Base-by-base conservation (phyloP, 64 coral and sea anemone species). In the Stichodactyla helianthus region DNA sequence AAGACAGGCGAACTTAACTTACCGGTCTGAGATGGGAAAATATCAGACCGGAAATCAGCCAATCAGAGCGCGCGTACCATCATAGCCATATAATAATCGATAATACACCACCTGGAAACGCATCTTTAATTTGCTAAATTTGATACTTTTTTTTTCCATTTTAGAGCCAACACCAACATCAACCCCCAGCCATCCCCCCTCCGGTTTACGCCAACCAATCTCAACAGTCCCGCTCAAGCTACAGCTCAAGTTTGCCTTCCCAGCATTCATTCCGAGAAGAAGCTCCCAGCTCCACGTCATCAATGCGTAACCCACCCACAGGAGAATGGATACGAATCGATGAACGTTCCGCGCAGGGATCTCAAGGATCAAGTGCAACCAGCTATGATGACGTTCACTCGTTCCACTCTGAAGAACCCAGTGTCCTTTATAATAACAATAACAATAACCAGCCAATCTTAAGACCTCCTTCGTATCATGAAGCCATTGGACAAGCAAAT, bases 231-330 rank as follows among this genome's bases (percentile, higher is more conserved):
- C 20, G 85, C 22, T 88, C 91, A 92, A 92, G 91, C 53, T 78
- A 77, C 31, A 60, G 16, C 5, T 84, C 83, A 58, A 84, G 83
- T 3, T 25, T 60, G 2, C 54, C 59, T 9, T 87, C 88, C 26
- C 94, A 90, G 10, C 88, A 96, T 87, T 96, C 94, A 35, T 96
- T 96, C 61, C 94, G 94, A 15, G 94, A 96, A 86, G 94, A 93
- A 74, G 85, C 82, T 20, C 94, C 94, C 6, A 93, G 94, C 55
- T 92, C 90, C 5, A 23, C 74, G 10, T 93, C 91, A 13, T 90
- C 91, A 11, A 85, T 80, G 18, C 86, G 91, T 4, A 84, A 70
- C 14, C 62, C 88, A 16, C 35, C 74, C 2, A 84, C 87, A 50
- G 68, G 88, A 0, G 83, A 84, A 35, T 84, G 83, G 83, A 35